Percentiles rank a stretch among this genome's conserved stretches.
Evolutionary conservation across 2,797 vertebrate species (phyloP).

Genomic region (Anisognathus igniventris): DNA sequence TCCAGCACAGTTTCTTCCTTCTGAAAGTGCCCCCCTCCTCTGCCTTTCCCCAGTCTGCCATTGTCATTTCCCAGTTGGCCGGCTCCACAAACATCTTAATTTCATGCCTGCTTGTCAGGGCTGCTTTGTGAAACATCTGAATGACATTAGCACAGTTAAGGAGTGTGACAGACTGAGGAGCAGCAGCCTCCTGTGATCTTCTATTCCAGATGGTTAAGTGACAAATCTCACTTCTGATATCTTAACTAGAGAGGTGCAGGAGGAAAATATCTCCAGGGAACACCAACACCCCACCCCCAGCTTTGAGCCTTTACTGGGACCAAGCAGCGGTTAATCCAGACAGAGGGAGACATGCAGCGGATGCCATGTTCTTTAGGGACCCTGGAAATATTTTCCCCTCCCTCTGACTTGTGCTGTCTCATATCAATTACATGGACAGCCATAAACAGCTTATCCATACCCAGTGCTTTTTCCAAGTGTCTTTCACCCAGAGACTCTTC

Average conservation of each 20-base stretch:
- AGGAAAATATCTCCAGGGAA: neutral
- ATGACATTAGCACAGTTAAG: constrained; percentile 65
- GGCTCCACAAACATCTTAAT: constrained; percentile 64
- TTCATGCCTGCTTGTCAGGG: constrained; percentile 61
- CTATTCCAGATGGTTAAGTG: constrained; percentile 69
- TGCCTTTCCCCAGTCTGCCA: neutral
- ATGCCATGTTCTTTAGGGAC: neutral
- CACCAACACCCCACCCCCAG: neutral
- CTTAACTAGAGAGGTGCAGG: constrained; percentile 51
- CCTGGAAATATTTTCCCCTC: neutral
- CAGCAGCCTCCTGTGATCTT: constrained; percentile 51
- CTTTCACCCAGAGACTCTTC: neutral
- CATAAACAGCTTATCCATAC: neutral
- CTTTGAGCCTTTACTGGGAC: neutral
- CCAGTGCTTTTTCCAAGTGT: neutral
- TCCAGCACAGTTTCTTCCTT: neutral
- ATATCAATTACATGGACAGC: neutral
- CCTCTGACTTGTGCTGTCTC: neutral
- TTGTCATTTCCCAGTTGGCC: constrained; percentile 52
- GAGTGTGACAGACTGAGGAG: constrained; percentile 63
- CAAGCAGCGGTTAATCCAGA: neutral
- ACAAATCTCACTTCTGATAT: constrained; percentile 64
- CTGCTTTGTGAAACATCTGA: constrained; percentile 66
- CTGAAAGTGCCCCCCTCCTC: neutral
- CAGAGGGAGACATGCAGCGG: neutral